A percentile compares a stretch with the other conserved stretches of the same genome.
These are phyloP conservation scores for Microplitis deprimator DNA, from an alignment of 2,888 invertebrate genomes.

Conservation along the genomic window DNA sequence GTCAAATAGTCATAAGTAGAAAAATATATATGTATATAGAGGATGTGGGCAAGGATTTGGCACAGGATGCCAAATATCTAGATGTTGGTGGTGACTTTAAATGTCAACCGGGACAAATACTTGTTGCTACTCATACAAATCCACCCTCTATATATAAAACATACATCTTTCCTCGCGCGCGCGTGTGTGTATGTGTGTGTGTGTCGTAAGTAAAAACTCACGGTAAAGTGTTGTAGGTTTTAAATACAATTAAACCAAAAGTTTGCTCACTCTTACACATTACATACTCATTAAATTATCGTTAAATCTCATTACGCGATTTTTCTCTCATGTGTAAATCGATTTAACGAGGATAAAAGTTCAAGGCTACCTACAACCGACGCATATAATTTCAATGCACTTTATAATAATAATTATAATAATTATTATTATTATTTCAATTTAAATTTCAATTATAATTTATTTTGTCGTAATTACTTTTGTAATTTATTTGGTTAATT, in stretches of 20 bases:
- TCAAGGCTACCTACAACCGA: constrained; percentile 47
- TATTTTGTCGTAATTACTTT: neutral
- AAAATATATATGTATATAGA: too few species aligned
- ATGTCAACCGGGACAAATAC: too few species aligned
- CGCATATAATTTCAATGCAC: neutral
- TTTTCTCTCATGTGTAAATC: constrained; percentile 44
- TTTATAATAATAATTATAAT: neutral
- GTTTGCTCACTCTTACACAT: neutral
- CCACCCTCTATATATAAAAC: neutral
- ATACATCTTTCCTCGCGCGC: neutral
- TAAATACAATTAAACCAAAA: neutral
- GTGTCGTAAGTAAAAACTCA: neutral
- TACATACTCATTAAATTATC: constrained; percentile 2
- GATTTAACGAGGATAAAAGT: constrained; percentile 56
- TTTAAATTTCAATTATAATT: neutral
- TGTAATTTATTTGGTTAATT: neutral
- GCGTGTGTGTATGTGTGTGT: neutral
- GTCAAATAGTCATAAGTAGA: too few species aligned
- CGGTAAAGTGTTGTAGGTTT: neutral
- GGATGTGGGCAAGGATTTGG: too few species aligned
- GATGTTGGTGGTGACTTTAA: too few species aligned
- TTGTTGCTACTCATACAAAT: neutral
- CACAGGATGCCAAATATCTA: too few species aligned
- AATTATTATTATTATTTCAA: neutral
- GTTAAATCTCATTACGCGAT: constrained; percentile 1